These are phyloP conservation scores for Phthorimaea operculella DNA, from an alignment of 1,140 invertebrate species.

Conservation along the genomic window DNA sequence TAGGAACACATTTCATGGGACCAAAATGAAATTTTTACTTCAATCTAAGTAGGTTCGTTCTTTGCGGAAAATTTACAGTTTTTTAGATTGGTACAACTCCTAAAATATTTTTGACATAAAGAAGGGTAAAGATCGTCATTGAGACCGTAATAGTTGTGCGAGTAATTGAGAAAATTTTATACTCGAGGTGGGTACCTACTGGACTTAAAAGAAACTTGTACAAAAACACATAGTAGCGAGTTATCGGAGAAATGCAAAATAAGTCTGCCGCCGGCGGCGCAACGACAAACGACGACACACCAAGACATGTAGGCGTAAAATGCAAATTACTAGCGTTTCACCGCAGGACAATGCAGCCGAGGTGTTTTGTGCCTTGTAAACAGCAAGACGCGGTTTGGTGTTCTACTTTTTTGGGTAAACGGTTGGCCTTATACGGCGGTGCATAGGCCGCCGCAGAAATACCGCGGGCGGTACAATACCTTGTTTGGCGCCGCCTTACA, in stretches of 20 bases:
- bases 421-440: slow-evolving; percentile 52
- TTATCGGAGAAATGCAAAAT: slow-evolving; percentile 42
- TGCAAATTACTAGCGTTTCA: slow-evolving; percentile 60
- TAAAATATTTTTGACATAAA: too few species aligned
- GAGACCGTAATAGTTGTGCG: too few species aligned
- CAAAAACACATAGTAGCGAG: neutral
- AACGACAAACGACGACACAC: slow-evolving; percentile 11
- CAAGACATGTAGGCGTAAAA: slow-evolving; percentile 51
- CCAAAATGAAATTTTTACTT: too few species aligned
- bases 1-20: too few species aligned
- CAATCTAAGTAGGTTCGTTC: too few species aligned
- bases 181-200: too few species aligned
- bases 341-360: slow-evolving; percentile 54
- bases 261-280: slow-evolving; percentile 22
- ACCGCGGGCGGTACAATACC: slow-evolving; percentile 49
- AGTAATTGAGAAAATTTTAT: too few species aligned
- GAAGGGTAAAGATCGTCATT: too few species aligned
- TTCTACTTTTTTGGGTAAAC: slow-evolving; percentile 66
- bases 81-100: too few species aligned
- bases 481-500: slow-evolving; percentile 46
- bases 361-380: slow-evolving; percentile 61
- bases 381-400: slow-evolving; percentile 51
- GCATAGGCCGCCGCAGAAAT: slow-evolving; percentile 58
- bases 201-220: too few species aligned
- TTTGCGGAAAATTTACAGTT: too few species aligned